These are phyloP conservation scores for Dendronephthya gigantea DNA, from an alignment of 64 coral and sea anemone species.

Conservation along the genomic window DNA sequence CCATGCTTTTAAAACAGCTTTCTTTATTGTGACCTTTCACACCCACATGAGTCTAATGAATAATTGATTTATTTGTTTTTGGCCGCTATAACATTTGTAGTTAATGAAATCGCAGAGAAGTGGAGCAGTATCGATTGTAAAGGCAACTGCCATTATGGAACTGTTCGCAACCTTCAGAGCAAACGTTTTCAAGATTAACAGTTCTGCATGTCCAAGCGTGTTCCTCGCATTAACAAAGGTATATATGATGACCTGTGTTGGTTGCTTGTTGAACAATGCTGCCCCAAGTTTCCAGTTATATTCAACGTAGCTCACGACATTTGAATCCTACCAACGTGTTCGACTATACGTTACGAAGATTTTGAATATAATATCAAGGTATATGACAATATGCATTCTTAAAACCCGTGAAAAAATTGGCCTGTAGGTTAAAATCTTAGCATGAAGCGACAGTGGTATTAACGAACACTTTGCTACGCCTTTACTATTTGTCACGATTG, in stretches of 20 bases:
- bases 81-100: background rate
- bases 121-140: too few relatives aligned
- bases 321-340: background rate
- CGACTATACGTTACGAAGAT: background rate
- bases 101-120: background rate
- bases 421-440: background rate
- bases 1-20: background rate
- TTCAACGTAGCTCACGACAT: background rate
- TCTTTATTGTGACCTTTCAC: background rate
- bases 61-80: background rate
- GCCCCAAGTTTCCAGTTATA: background rate
- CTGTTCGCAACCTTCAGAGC: too few relatives aligned
- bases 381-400: background rate
- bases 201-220: background rate
- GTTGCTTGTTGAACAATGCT: background rate
- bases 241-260: background rate
- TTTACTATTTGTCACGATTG: background rate
- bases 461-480: background rate
- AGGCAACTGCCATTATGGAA: too few relatives aligned
- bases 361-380: background rate
- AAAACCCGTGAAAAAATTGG: background rate
- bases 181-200: too few relatives aligned
- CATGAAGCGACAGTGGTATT: background rate
- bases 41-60: background rate
- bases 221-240: background rate